phyloP scores from a whole-genome alignment of 2,888 invertebrate species.

The Hyposoter didymator region DNA sequence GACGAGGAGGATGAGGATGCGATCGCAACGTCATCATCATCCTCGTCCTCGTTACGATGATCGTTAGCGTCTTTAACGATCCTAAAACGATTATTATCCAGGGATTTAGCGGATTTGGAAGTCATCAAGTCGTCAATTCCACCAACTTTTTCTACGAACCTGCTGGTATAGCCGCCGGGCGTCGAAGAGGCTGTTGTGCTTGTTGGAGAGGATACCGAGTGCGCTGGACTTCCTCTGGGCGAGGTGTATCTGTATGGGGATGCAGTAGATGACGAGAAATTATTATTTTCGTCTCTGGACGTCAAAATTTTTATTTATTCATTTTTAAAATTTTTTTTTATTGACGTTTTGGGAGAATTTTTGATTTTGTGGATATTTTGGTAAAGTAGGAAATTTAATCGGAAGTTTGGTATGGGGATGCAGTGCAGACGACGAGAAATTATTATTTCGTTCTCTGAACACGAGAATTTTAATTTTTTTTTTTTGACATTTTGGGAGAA shows the following conservation, averaged over 20 bases:
- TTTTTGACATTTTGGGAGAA: too few species aligned
- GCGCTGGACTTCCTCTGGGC: slow-evolving; percentile 82
- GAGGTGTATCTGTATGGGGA: slow-evolving; percentile 80
- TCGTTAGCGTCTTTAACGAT: slow-evolving; percentile 76
- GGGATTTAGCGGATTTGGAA: slow-evolving; percentile 82
- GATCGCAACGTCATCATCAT: slow-evolving; percentile 61
- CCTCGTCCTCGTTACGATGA: slow-evolving; percentile 49
- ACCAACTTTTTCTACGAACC: slow-evolving; percentile 84
- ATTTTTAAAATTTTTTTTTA: too few species aligned
- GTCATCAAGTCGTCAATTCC: slow-evolving; percentile 78
- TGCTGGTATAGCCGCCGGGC: slow-evolving; percentile 89
- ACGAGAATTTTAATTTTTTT: too few species aligned
- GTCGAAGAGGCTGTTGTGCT: slow-evolving; percentile 73
- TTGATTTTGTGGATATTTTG: too few species aligned
- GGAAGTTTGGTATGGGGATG: too few species aligned
- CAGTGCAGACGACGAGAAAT: too few species aligned
- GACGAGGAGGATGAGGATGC: slow-evolving; percentile 63
- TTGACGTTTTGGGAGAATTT: too few species aligned
- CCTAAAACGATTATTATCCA: slow-evolving; percentile 82
- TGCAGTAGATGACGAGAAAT: slow-evolving; percentile 42
- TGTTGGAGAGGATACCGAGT: slow-evolving; percentile 78
- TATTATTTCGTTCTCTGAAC: too few species aligned
- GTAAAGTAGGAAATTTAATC: too few species aligned
- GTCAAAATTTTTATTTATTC: too few species aligned
- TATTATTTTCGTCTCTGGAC: too few species aligned